Conservation (phyloP, 2,888 invertebrate genomes). For the Tyria jacobaeae region DNA sequence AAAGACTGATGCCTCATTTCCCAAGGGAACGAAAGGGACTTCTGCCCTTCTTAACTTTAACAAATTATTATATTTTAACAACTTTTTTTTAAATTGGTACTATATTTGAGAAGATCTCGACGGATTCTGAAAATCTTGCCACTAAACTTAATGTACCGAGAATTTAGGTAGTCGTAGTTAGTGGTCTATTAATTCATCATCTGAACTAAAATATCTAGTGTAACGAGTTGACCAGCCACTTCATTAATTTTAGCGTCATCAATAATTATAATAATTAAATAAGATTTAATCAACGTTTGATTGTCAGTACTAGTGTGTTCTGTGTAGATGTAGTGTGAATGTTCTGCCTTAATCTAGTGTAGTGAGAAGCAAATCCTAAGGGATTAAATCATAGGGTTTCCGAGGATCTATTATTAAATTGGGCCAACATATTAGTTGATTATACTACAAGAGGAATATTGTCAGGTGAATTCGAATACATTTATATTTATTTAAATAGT, state of each 20-base stretch:
- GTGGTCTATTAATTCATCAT: not conserved
- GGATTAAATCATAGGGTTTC: slow-evolving; percentile 44
- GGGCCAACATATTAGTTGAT: slow-evolving; percentile 27
- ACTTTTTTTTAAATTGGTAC: no score
- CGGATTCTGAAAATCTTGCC: no score
- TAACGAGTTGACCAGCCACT: not conserved
- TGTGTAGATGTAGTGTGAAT: slow-evolving; percentile 34
- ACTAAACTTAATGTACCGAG: not conserved
- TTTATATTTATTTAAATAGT: no score
- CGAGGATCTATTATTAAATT: slow-evolving; percentile 49
- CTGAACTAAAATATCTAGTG: not conserved
- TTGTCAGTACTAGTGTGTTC: not conserved
- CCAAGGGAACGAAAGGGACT: no score
- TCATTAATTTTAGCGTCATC: not conserved
- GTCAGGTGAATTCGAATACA: slow-evolving; percentile 24
- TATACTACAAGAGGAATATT: slow-evolving; percentile 22
- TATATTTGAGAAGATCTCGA: no score
- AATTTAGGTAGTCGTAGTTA: not conserved
- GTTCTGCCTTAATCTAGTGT: slow-evolving; percentile 32
- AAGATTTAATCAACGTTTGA: slow-evolving; percentile 1
- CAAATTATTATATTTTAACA: no score
- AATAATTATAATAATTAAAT: slow-evolving; percentile 1
- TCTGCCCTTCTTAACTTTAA: no score
- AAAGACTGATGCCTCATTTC: no score
- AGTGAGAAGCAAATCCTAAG: slow-evolving; percentile 40